These are phyloP conservation scores for Mus minutoides DNA, from an alignment of 2,797 vertebrate genomes.

Conservation along the genomic window DNA sequence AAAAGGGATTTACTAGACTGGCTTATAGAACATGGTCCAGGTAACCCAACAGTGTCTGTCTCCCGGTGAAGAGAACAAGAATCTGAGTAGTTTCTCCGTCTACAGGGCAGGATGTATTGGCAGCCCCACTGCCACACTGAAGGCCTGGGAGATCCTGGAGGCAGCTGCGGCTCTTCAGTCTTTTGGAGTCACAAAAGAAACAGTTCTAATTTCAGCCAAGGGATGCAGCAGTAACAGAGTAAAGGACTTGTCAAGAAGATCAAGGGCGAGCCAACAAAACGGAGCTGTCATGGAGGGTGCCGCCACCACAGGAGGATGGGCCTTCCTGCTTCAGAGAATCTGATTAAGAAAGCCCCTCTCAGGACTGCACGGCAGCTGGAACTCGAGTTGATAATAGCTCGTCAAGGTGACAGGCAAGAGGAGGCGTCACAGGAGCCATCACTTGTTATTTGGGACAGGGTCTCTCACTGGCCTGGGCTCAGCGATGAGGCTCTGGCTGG, in stretches of 20 bases:
- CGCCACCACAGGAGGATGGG: background rate
- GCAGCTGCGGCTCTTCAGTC: no score
- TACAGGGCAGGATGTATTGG: background rate
- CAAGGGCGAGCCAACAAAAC: background rate
- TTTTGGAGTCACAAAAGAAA: background rate
- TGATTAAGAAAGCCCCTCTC: background rate
- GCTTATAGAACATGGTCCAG: background rate
- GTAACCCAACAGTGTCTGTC: background rate
- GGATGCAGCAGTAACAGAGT: background rate
- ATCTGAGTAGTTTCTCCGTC: background rate
- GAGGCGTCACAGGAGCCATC: background rate
- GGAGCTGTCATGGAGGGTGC: background rate
- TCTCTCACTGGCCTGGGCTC: background rate
- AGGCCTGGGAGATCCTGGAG: background rate
- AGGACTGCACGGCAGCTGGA: background rate
- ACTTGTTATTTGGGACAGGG: background rate
- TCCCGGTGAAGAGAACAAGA: background rate
- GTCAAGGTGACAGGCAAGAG: background rate
- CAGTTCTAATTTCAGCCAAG: background rate
- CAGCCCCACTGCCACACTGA: background rate
- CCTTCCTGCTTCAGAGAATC: background rate
- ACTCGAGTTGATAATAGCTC: no score
- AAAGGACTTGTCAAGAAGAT: background rate
- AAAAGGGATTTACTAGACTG: background rate
- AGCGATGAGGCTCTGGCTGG: background rate